phyloP scores from a whole-genome alignment of 2,888 invertebrate genomes.

The Carabus problematicus region DNA sequence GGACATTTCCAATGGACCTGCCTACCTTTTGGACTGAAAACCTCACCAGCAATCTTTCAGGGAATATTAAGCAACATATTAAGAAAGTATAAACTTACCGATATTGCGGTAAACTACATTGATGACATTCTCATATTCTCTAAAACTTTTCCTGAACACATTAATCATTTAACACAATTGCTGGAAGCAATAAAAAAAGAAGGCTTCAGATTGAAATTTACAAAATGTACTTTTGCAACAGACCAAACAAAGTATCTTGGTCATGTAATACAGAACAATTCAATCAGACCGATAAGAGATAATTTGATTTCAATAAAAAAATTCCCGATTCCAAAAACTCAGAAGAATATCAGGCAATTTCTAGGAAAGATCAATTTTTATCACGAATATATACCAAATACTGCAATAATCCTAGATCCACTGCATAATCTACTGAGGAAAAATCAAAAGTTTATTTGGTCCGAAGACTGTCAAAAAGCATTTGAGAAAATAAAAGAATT shows the following conservation, averaged over 20 bases:
- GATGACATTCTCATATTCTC: conserved; percentile 47
- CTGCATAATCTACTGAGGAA: conserved; percentile 44
- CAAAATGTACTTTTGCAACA: conserved; percentile 37
- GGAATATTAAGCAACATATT: no score
- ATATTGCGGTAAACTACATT: conserved; percentile 45
- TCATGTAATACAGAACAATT: conserved; percentile 38
- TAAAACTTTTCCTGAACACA: conserved; percentile 44
- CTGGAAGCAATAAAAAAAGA: conserved; percentile 43
- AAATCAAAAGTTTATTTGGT: conserved; percentile 42
- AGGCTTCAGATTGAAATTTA: no score
- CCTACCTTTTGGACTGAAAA: no score
- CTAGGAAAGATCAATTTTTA: conserved; percentile 42
- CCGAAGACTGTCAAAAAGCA: conserved; percentile 36
- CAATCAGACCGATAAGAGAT: conserved; percentile 38
- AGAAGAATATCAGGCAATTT: conserved; percentile 44
- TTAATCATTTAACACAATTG: conserved; percentile 42
- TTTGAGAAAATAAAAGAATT: conserved; percentile 39
- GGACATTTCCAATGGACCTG: no score
- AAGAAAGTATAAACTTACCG: no score
- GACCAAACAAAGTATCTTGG: conserved; percentile 38
- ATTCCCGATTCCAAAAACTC: conserved; percentile 41
- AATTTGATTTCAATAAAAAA: conserved; percentile 41
- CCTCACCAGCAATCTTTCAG: no score
- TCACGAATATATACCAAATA: no score
- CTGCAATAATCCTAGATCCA: neutral